These are phyloP conservation scores for Philaethria dido DNA, from an alignment of 2,888 invertebrate genomes.

Conservation along the genomic window DNA sequence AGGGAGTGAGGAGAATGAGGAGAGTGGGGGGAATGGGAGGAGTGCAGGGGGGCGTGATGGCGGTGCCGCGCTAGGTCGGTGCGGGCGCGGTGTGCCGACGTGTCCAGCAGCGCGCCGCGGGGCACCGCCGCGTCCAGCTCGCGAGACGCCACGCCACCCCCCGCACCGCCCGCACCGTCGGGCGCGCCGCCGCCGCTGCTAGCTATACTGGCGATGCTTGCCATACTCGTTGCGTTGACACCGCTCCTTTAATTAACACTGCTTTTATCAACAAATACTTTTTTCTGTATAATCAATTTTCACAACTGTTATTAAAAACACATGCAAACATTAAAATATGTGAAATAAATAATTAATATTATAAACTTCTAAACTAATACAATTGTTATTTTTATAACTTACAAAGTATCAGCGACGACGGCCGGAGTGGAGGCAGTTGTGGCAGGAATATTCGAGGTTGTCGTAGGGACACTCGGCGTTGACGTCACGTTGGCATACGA, in stretches of 20 bases:
- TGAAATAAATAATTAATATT: too few relatives aligned
- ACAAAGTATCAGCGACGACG: slow-evolving; percentile 50
- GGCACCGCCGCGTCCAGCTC: slow-evolving; percentile 95
- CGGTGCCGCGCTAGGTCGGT: slow-evolving; percentile 91
- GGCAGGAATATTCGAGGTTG: slow-evolving; percentile 36
- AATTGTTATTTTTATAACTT: too few relatives aligned
- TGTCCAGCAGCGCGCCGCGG: slow-evolving; percentile 91
- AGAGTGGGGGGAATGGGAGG: slow-evolving; percentile 65
- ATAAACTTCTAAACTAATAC: too few relatives aligned
- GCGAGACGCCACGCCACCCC: slow-evolving; percentile 72
- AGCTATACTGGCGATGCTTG: slow-evolving; percentile 41
- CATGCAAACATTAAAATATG: too few relatives aligned
- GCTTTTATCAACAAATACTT: too few relatives aligned
- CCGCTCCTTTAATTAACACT: slow-evolving; percentile 31
- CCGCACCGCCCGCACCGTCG: slow-evolving; percentile 50
- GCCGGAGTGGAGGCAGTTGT: slow-evolving; percentile 47
- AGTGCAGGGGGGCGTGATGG: slow-evolving; percentile 71
- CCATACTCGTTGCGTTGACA: slow-evolving; percentile 33
- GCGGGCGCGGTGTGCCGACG: slow-evolving; percentile 88
- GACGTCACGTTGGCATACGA: slow-evolving; percentile 40
- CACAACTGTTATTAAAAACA: too few relatives aligned
- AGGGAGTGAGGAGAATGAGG: slow-evolving; percentile 73
- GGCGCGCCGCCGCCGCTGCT: slow-evolving; percentile 35
- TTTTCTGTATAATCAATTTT: too few relatives aligned
- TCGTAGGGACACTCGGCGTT: slow-evolving; percentile 33